Evolutionary conservation across 2,888 invertebrate genomes (phyloP).

Genomic region (Tetrapedia diversipes): DNA sequence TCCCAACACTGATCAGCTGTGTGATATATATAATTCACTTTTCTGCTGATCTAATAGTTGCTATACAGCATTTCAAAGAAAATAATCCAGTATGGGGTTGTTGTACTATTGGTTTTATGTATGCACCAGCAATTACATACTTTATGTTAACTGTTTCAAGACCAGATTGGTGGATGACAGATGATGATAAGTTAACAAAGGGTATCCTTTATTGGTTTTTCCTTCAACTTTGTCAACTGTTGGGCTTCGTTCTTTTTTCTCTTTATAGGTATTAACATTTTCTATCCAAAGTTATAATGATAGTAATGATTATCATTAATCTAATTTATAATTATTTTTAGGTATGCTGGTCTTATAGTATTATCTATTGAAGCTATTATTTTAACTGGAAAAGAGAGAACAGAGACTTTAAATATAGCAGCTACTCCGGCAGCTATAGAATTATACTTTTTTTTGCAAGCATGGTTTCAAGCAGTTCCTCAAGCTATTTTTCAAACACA

Average conservation of each 20-base stretch:
- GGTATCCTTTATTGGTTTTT: conserved; percentile 76
- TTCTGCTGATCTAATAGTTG: conserved; percentile 87
- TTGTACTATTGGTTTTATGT: conserved; percentile 78
- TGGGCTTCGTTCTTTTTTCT: conserved; percentile 79
- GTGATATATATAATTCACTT: conserved; percentile 87
- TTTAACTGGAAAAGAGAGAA: conserved; percentile 85
- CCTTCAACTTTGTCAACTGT: conserved; percentile 75
- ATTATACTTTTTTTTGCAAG: conserved; percentile 90
- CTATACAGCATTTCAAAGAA: conserved; percentile 86
- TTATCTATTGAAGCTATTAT: conserved; percentile 90
- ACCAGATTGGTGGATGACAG: conserved; percentile 81
- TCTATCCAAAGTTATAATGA: background rate
- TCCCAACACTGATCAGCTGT: conserved; percentile 86
- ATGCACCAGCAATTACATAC: conserved; percentile 79
- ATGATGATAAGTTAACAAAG: conserved; percentile 76
- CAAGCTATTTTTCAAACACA: conserved; percentile 88
- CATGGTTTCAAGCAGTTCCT: conserved; percentile 90
- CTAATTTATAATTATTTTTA: conserved; percentile 75
- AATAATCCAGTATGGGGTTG: conserved; percentile 84
- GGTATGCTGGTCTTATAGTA: conserved; percentile 89
- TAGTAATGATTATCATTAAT: background rate
- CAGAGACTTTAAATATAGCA: conserved; percentile 86
- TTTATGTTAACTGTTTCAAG: conserved; percentile 81
- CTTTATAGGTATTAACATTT: conserved; percentile 75
- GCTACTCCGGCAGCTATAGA: conserved; percentile 88